phyloP scores from a whole-genome alignment of 2,113 vertebrate species.

The Platycercus adscitus region DNA sequence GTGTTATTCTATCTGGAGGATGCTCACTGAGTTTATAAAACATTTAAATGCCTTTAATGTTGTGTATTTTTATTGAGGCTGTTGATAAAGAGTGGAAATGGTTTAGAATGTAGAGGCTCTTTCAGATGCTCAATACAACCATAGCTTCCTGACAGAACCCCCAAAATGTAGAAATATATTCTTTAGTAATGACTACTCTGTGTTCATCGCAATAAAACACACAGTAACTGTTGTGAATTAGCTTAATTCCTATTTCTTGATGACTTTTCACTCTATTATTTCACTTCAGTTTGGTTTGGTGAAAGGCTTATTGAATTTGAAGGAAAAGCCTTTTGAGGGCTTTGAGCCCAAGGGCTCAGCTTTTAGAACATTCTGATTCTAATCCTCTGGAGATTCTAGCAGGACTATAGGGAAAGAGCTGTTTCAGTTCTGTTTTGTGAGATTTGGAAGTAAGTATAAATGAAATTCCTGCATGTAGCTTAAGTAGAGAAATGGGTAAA shows the following conservation, averaged over 20 bases:
- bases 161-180: not conserved
- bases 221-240: not conserved
- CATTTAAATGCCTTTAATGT: not conserved
- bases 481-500: not conserved
- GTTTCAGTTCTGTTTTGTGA: not conserved
- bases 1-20: not conserved
- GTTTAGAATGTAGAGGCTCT: not conserved
- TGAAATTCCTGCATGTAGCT: not conserved
- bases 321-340: not conserved
- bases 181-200: not conserved
- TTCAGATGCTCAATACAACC: not conserved
- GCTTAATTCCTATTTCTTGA: not conserved
- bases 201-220: not conserved
- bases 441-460: not conserved
- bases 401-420: not conserved
- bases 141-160: not conserved
- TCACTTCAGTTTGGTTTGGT: not conserved
- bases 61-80: not conserved
- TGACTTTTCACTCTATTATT: not conserved
- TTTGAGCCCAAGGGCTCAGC: not conserved
- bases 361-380: not conserved
- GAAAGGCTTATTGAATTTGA: not conserved
- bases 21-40: not conserved
- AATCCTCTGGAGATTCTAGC: not conserved
- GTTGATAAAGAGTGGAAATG: not conserved